phyloP scores from a whole-genome alignment of 2,113 vertebrate species.

The Ivindomyrus marchei region DNA sequence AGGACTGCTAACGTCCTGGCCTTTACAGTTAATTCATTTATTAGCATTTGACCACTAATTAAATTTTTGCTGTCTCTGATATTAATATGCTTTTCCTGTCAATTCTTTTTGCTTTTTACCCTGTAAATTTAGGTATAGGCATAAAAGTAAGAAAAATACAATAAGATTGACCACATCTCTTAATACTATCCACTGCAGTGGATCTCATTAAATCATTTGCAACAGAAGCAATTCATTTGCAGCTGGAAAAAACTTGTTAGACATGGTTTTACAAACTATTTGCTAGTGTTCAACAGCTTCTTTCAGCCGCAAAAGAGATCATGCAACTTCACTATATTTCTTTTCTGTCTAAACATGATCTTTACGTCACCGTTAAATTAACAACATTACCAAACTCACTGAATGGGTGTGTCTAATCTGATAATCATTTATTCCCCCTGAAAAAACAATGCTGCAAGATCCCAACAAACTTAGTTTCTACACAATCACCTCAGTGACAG shows the following conservation, averaged over 20 bases:
- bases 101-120: too few relatives aligned
- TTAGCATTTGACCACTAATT: not conserved
- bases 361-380: not conserved
- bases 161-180: not conserved
- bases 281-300: not conserved
- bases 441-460: not conserved
- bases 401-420: not conserved
- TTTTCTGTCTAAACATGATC: not conserved
- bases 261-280: not conserved
- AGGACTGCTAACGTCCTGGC: not conserved
- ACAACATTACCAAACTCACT: not conserved
- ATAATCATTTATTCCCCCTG: not conserved
- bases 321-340: not conserved
- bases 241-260: not conserved
- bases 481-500: not conserved
- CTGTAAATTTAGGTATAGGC: not conserved
- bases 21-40: not conserved
- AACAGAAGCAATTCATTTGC: not conserved
- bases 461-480: not conserved
- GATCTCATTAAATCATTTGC: not conserved
- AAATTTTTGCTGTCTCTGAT: not conserved
- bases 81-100: not conserved
- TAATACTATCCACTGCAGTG: not conserved
- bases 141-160: not conserved
- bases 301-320: not conserved